Evolutionary conservation across 2,113 vertebrate species (phyloP), one percentile per base, ranked within the genome.

Genomic region (Pipa parva): DNA sequence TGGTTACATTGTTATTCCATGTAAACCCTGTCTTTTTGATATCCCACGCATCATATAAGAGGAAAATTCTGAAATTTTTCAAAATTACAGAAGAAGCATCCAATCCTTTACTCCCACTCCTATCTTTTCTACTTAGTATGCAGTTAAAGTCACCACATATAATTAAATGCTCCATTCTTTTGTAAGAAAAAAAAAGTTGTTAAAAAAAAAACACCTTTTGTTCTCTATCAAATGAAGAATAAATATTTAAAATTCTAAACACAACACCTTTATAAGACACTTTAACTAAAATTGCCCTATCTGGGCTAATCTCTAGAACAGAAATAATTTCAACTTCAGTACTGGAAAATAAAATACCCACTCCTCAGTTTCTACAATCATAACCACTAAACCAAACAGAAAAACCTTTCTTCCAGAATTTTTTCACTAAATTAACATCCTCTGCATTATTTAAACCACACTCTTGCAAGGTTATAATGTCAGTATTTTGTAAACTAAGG

Each of bases 91-190:
- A 36, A 1, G 33, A 12, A 12, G 15, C 33, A 36, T 36, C 17
- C n/a, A 42, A 42, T 7, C 39, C 39, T 1, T 12, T 17, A 2
- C 3, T 4, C 6, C 39, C 39, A 7, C 6, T n/a, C 17, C 39
- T 42, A n/a, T 42, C 17, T 3, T 49, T 12, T 24, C 20, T 11
- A 4, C 3, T 10, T 7, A 36, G 29, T 24, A 36, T 6, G 7
- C 55, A 58, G 11, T 58, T 58, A 36, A 56, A 56, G 20, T 58
- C 55, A 1, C 55, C 55, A 36, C 17, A 17, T 4, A 58, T 2
- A 2, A 58, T 36, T 1, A 37, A 1, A 12, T n/a, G 29, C 1
- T 20, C 20, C 5, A 10, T 20, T 6, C 55, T 12, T 11, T 11
- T 1, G 10, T 37, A 2, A 33, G 13, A 37, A 12, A 7, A 13